phyloP scores from a whole-genome alignment of 2,888 invertebrate species.

The Athrips mouffetella region DNA sequence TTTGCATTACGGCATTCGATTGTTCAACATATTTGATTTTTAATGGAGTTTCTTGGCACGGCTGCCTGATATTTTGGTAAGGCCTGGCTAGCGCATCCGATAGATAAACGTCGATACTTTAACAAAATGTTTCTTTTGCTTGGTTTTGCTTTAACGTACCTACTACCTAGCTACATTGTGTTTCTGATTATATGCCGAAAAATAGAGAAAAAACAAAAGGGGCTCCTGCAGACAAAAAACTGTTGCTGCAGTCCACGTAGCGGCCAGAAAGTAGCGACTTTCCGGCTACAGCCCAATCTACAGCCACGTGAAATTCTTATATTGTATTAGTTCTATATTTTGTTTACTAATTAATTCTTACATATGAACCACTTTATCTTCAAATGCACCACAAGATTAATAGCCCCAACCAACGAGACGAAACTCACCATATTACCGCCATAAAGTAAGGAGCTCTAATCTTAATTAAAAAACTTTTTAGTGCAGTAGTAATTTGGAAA shows the following conservation, averaged over 20 bases:
- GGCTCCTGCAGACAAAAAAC: too few relatives aligned
- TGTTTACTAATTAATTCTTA: not conserved
- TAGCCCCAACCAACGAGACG: not conserved
- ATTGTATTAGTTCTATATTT: too few relatives aligned
- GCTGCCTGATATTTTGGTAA: not conserved
- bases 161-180: too few relatives aligned
- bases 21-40: conserved; percentile 16
- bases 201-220: too few relatives aligned
- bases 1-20: conserved; percentile 37
- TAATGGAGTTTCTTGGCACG: conserved; percentile 10
- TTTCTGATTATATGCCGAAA: too few relatives aligned
- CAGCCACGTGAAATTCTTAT: too few relatives aligned
- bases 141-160: too few relatives aligned
- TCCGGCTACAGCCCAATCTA: too few relatives aligned
- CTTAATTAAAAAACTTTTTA: conserved; percentile 26
- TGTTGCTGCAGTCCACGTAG: too few relatives aligned
- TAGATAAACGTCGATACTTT: too few relatives aligned
- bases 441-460: conserved; percentile 13
- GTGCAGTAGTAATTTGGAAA: conserved; percentile 21
- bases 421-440: not conserved
- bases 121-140: too few relatives aligned
- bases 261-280: too few relatives aligned
- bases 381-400: conserved; percentile 4
- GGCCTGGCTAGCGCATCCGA: conserved; percentile 1
- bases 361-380: not conserved